A percentile compares a stretch with the other conserved stretches of the same genome.
Evolutionary conservation across 2,888 invertebrate species (phyloP).

Genomic region (Ichneumoninae sp.): DNA sequence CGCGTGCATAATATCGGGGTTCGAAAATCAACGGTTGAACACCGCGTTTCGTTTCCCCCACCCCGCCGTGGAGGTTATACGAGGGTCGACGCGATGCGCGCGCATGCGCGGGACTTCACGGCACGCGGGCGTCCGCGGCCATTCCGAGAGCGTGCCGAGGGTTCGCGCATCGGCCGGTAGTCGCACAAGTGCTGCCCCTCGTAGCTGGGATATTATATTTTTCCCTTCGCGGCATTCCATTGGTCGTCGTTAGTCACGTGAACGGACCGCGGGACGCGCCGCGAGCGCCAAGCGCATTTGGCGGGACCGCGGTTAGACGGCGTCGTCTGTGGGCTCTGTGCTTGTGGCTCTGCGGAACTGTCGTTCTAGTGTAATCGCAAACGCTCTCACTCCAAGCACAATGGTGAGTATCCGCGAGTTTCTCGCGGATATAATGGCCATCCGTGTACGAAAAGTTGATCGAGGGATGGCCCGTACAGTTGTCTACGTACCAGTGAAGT

Average conservation of each 20-base stretch:
- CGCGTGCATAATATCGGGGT: slow-evolving; percentile 22
- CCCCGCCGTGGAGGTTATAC: neutral
- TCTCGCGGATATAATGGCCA: slow-evolving; percentile 79
- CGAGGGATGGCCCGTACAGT: slow-evolving; percentile 74
- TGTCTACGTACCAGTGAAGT: slow-evolving; percentile 86
- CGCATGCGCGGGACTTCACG: slow-evolving; percentile 18
- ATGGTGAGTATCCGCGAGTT: slow-evolving; percentile 85
- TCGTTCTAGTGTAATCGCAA: slow-evolving; percentile 74
- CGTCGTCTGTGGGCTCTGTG: slow-evolving; percentile 77
- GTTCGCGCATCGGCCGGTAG: neutral
- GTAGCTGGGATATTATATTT: slow-evolving; percentile 8
- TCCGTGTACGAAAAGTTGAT: slow-evolving; percentile 74
- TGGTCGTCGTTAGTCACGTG: slow-evolving; percentile 83
- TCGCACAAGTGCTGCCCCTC: slow-evolving; percentile 33
- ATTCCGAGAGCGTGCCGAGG: neutral
- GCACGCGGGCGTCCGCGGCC: slow-evolving; percentile 31
- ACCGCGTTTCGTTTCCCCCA: slow-evolving; percentile 12
- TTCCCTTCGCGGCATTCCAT: slow-evolving; percentile 71
- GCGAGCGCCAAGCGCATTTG: slow-evolving; percentile 82
- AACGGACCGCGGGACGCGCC: slow-evolving; percentile 75
- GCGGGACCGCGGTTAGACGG: slow-evolving; percentile 80
- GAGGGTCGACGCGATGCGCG: slow-evolving; percentile 18
- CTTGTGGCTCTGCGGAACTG: slow-evolving; percentile 75
- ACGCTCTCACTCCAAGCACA: slow-evolving; percentile 73
- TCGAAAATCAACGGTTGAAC: slow-evolving; percentile 31